Evolutionary conservation across 2,797 vertebrate genomes (phyloP).

Genomic region (Balearica regulorum): DNA sequence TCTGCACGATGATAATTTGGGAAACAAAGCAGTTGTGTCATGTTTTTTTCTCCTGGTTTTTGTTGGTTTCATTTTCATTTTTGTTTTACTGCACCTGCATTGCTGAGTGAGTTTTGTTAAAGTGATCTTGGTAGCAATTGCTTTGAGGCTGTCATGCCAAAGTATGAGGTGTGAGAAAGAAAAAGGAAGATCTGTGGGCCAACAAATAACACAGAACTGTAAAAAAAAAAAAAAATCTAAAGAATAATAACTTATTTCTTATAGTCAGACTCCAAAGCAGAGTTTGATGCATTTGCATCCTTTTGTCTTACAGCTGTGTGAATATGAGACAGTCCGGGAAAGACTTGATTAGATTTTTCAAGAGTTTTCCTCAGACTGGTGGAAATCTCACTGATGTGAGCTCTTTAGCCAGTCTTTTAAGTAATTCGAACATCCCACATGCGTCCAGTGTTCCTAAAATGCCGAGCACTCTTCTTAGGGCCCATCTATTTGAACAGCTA

Average conservation of each 20-base stretch:
- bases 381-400: not conserved
- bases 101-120: not conserved
- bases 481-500: not conserved
- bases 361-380: not conserved
- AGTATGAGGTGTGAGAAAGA: not conserved
- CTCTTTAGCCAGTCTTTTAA: not conserved
- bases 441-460: not conserved
- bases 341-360: not conserved
- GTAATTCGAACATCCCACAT: rapidly evolving
- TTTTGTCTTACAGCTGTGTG: not conserved
- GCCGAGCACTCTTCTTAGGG: not conserved
- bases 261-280: not conserved
- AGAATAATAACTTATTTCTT: not conserved
- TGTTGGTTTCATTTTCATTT: conserved; percentile 5
- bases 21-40: not conserved
- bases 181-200: not conserved
- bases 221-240: not conserved
- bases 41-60: not conserved
- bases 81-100: not conserved
- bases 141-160: not conserved
- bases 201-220: not conserved
- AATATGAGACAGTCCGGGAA: not conserved
- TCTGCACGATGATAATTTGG: not conserved
- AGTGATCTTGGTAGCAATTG: not conserved
- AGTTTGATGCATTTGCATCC: not conserved